Percentiles rank a stretch among this genome's conserved stretches.
These are phyloP conservation scores for Megaceryle alcyon DNA, from an alignment of 2,797 vertebrate genomes.

Conservation along the genomic window DNA sequence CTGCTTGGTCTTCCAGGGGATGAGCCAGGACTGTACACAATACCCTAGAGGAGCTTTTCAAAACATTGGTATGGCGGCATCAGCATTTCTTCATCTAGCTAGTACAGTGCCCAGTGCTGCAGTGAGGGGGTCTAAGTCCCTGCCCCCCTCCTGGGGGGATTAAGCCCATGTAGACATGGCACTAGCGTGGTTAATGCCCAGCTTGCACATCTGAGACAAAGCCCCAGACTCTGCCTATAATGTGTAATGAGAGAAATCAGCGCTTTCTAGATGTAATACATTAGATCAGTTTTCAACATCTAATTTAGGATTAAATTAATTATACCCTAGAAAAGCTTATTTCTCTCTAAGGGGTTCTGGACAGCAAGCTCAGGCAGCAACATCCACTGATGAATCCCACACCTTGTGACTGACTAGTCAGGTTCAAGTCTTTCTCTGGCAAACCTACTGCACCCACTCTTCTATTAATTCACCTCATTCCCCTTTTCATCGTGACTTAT, in stretches of 20 bases:
- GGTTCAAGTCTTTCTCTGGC: background rate
- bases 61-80: background rate
- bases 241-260: slow-evolving; percentile 21
- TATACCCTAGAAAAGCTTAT: slow-evolving; percentile 20
- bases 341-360: background rate
- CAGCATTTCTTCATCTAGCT: background rate
- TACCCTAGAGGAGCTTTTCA: background rate
- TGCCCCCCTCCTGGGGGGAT: background rate
- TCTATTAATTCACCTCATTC: background rate
- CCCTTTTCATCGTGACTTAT: background rate
- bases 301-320: slow-evolving; percentile 55
- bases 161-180: background rate
- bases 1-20: background rate
- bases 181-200: background rate
- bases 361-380: background rate
- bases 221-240: background rate
- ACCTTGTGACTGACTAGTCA: background rate
- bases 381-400: background rate
- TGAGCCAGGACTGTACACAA: background rate
- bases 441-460: background rate
- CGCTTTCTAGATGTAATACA: background rate
- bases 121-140: background rate
- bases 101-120: background rate
- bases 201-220: background rate
- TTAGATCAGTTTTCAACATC: slow-evolving; percentile 44